Conservation (phyloP, 2,113 vertebrate genomes). For the Mystacornis crossleyi region DNA sequence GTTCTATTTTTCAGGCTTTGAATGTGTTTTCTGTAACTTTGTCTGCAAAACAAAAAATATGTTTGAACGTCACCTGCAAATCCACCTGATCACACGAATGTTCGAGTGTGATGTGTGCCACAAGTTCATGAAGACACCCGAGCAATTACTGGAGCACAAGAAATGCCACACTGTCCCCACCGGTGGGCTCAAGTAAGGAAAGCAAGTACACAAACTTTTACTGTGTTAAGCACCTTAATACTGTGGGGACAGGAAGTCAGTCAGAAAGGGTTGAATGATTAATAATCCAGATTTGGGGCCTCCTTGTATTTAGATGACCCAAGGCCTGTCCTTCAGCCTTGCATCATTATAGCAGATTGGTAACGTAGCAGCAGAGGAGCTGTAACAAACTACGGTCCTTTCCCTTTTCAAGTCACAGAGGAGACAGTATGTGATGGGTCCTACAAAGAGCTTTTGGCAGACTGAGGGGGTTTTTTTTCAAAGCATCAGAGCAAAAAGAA, state of each 20-base stretch:
- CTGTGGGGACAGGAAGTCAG: background rate
- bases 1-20: slow-evolving; percentile 84
- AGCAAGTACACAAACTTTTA: slow-evolving; percentile 96
- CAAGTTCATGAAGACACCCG: slow-evolving; percentile 99
- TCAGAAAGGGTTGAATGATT: background rate
- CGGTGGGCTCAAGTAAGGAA: slow-evolving; percentile 99
- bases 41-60: slow-evolving; percentile 98
- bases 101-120: slow-evolving; percentile 99
- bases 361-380: background rate
- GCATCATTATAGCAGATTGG: background rate
- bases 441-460: background rate
- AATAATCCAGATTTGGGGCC: background rate
- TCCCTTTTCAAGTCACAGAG: background rate
- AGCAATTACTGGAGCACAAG: slow-evolving; percentile 99
- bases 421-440: background rate
- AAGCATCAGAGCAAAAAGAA: background rate
- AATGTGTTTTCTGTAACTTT: slow-evolving; percentile 99
- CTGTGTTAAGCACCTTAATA: slow-evolving; percentile 76
- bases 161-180: slow-evolving; percentile 99
- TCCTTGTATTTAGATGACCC: background rate
- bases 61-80: slow-evolving; percentile 98
- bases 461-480: background rate
- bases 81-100: slow-evolving; percentile 99
- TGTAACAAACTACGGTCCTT: background rate
- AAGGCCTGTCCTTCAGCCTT: background rate